Base-by-base conservation (phyloP, 2,797 vertebrate genomes). In the Crypturellus tataupa region DNA sequence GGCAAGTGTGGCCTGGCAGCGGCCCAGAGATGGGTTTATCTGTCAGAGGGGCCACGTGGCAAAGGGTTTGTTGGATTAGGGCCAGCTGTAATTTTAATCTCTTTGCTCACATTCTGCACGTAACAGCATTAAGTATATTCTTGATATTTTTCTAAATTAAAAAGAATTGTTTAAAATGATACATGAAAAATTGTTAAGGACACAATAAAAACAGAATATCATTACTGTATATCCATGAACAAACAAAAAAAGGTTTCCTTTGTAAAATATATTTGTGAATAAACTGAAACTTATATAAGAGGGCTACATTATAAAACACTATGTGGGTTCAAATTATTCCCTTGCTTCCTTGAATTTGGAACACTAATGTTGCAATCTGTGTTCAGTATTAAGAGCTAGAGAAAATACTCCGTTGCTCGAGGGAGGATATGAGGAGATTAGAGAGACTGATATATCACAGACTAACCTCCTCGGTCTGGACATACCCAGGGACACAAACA, bases 381-480 rank as follows among this genome's bases (percentile, higher is more conserved):
- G 70, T 46, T 86, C 70, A 91, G 95, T 88, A 94, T 97, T 96
- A 97, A 98, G 95, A 94, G 94, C 95, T 94, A 97, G 95, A 97
- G 92, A 37, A 93, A 97, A 77, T 93, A 94, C 95, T 96, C 95
- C 80, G 92, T 92, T 95, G 82, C 8, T 42, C 85, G 84, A 96
- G 95, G 93, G 92, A 96, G 98, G 97, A 97, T 98, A 94, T 97
- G 94, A 95, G 80, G 89, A 96, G 96, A 98, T 98, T 98, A 97
- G 92, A 90, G 92, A 78, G 88, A 93, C 97, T 91, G 97, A 97
- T 96, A 90, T 96, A 97, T 95, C 94, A 97, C 97, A 97, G 97
- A 97, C 97, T 97, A 98, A 98, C 97, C 95, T 94, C 82, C 92
- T 86, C 94, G 71, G 92, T 91, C 62, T 92, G 88, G 72, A 64